Evolutionary conservation across 2,113 vertebrate genomes (phyloP), one percentile per base, ranked within the genome.

Genomic region (Prolemur simus): DNA sequence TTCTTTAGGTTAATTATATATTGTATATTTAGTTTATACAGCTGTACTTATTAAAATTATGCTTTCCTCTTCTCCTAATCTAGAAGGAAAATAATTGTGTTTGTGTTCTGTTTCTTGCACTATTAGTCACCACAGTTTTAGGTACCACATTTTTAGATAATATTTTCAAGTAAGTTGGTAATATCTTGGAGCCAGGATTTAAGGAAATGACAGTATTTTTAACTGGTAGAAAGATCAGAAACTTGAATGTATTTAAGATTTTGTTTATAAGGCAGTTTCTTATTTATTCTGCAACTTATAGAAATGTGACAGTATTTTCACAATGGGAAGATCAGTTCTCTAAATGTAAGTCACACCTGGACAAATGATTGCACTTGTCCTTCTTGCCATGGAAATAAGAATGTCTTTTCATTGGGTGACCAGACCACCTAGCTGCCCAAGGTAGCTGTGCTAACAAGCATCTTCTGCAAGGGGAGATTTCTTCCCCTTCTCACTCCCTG

Each of bases 161-260:
- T 86, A 76, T 56, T 91, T 93, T 85, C 21, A 92, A 69, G n/a
- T 60, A 68, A 78, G 73, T 68, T 81, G 73, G n/a, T 23, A 52
- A 0, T 63, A 42, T 92, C 4, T 89, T 21, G 39, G n/a, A 91
- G 71, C 25, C 81, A 39, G 8, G 37, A 47, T 82, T 85, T 89
- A 60, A 73, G 52, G 34, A 45, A 91, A 37, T 29, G 39, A 15
- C 27, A 20, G 1, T n/a, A 37, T 96, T 39, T 13, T 93, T 60
- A 20, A 92, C 39, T 52, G 29, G 39, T 60, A 74, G 39, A 63
- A 95, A 86, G 49, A 74, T 54, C 45, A 78, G 0, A 54, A 39
- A 80, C 5, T 45, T 80, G 29, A 88, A 42, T 58, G 58, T 92
- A n/a, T 85, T 92, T 85, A 76, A 66, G 39, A 23, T 94, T 87